Conservation (phyloP, 1,140 invertebrate genomes). For the Eulimnadia texana region DNA sequence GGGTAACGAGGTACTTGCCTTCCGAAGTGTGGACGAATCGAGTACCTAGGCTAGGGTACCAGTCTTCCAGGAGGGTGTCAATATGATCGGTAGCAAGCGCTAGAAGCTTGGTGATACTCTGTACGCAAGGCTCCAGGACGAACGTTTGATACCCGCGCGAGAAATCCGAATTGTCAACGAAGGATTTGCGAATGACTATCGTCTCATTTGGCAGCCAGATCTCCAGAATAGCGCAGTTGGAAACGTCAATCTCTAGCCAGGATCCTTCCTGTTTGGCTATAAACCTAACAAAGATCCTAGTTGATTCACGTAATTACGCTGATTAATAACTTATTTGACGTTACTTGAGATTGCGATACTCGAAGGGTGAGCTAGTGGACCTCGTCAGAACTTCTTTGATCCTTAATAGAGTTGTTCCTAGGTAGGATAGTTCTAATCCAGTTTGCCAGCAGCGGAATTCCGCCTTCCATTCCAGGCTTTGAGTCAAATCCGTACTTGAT, state of each 20-base stretch:
- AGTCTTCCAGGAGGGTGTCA: slow-evolving; percentile 91
- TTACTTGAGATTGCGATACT: slow-evolving; percentile 30
- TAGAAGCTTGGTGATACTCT: slow-evolving; percentile 67
- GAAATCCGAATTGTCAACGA: slow-evolving; percentile 10
- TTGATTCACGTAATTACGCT: not conserved
- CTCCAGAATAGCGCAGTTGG: slow-evolving; percentile 24
- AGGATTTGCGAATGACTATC: slow-evolving; percentile 19
- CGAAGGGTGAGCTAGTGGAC: slow-evolving; percentile 35
- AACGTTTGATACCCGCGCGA: slow-evolving; percentile 32
- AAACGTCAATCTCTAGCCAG: slow-evolving; percentile 71
- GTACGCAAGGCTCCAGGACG: slow-evolving; percentile 53
- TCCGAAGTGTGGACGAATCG: slow-evolving; percentile 95
- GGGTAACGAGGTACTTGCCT: slow-evolving; percentile 83
- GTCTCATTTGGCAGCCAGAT: slow-evolving; percentile 34
- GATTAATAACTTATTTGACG: not conserved
- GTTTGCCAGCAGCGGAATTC: slow-evolving; percentile 95
- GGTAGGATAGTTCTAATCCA: slow-evolving; percentile 72
- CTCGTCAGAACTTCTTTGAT: slow-evolving; percentile 64
- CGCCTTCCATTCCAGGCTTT: slow-evolving; percentile 46
- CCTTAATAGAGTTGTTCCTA: slow-evolving; percentile 60
- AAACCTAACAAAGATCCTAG: slow-evolving; percentile 21
- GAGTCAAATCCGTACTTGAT: slow-evolving; percentile 20
- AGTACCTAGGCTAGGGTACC: slow-evolving; percentile 86
- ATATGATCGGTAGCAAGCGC: slow-evolving; percentile 91
- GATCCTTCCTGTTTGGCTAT: slow-evolving; percentile 43